phyloP scores from a whole-genome alignment of 2,888 invertebrate species.

The Abscondita cerata region DNA sequence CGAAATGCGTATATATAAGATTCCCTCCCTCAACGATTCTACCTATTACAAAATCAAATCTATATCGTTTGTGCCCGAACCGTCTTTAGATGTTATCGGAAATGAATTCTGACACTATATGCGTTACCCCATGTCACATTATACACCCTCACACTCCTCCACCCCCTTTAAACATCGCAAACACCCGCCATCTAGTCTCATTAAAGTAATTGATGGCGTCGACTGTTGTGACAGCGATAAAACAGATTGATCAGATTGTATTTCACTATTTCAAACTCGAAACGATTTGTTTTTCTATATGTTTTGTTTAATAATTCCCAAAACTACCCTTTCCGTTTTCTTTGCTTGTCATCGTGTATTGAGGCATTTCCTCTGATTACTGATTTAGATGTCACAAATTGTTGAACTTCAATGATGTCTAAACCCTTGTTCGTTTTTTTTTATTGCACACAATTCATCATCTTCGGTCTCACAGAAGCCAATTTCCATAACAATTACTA shows the following conservation, averaged over 20 bases:
- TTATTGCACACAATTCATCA: not conserved
- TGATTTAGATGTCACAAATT: slow-evolving; percentile 19
- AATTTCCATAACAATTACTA: too few species aligned
- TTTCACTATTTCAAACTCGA: slow-evolving; percentile 51
- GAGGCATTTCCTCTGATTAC: slow-evolving; percentile 27
- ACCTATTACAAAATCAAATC: slow-evolving; percentile 54
- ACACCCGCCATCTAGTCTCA: slow-evolving; percentile 53
- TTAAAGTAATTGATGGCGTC: slow-evolving; percentile 58
- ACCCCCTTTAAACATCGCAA: slow-evolving; percentile 37
- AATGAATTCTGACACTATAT: slow-evolving; percentile 55
- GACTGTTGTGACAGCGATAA: slow-evolving; percentile 56
- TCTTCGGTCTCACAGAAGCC: not conserved
- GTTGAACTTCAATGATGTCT: slow-evolving; percentile 3
- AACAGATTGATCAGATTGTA: slow-evolving; percentile 58
- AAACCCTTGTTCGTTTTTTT: slow-evolving; percentile 3
- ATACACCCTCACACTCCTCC: slow-evolving; percentile 36
- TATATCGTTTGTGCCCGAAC: slow-evolving; percentile 48
- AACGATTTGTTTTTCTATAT: slow-evolving; percentile 47
- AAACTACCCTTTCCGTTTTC: slow-evolving; percentile 34
- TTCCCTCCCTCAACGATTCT: slow-evolving; percentile 36
- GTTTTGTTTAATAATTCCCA: slow-evolving; percentile 39
- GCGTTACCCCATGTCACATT: slow-evolving; percentile 39
- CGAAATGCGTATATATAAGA: slow-evolving; percentile 33
- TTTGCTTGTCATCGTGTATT: slow-evolving; percentile 20
- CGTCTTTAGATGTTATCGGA: slow-evolving; percentile 55